A percentile compares a stretch with the other conserved stretches of the same genome.
These are phyloP conservation scores for Oithona nana DNA, from an alignment of 2,888 invertebrate species.

Conservation along the genomic window DNA sequence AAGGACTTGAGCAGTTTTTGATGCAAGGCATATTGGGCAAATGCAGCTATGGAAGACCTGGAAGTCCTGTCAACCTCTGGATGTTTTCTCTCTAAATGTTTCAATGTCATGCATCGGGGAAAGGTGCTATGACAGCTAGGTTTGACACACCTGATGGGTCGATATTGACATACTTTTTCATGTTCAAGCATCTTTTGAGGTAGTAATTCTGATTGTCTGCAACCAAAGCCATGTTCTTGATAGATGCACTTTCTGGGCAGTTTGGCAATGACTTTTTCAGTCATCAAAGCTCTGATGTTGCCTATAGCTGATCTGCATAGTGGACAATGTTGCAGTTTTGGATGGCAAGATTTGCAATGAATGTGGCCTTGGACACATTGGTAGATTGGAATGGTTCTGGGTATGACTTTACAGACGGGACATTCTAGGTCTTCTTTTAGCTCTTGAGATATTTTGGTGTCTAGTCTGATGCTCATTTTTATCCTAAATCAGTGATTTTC, in stretches of 20 bases:
- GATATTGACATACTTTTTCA: background rate
- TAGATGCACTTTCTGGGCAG: background rate
- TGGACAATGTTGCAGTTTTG: background rate
- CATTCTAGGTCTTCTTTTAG: conserved; percentile 9
- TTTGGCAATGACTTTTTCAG: background rate
- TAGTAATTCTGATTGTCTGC: background rate
- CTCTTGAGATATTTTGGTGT: too few relatives aligned
- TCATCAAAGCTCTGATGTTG: background rate
- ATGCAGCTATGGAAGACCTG: too few relatives aligned
- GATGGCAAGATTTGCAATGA: background rate
- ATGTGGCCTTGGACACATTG: conserved; percentile 5
- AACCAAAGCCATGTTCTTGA: background rate
- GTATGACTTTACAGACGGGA: conserved; percentile 2
- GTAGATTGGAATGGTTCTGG: background rate
- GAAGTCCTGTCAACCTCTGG: too few relatives aligned
- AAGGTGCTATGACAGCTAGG: background rate
- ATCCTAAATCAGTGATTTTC: too few relatives aligned
- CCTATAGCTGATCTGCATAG: background rate
- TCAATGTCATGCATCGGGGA: background rate
- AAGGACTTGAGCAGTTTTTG: too few relatives aligned
- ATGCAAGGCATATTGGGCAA: too few relatives aligned
- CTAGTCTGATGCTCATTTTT: too few relatives aligned
- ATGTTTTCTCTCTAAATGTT: background rate
- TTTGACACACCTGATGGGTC: background rate
- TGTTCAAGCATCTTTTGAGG: background rate